Percentiles rank a stretch among this genome's conserved stretches.
Conservation (phyloP, 2,113 vertebrate species). For the Cebus imitator region DNA sequence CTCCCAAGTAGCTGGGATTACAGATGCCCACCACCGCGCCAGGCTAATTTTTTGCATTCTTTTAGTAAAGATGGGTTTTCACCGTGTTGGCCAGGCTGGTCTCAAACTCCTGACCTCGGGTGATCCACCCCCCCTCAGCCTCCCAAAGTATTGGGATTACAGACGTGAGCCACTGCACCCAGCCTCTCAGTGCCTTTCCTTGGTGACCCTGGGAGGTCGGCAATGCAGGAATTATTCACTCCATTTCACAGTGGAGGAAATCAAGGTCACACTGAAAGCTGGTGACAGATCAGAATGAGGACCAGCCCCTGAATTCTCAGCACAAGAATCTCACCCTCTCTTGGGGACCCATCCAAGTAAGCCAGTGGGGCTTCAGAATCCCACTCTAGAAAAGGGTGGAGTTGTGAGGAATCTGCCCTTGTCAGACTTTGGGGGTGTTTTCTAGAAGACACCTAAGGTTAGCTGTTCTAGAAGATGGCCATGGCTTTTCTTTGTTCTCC, state of each 20-base stretch:
- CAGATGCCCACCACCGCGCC: not conserved
- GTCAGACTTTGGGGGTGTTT: not conserved
- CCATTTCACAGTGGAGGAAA: not conserved
- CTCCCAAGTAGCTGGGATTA: not conserved
- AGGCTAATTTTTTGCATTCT: no score
- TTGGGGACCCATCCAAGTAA: not conserved
- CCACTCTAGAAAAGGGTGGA: not conserved
- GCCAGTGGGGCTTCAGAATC: not conserved
- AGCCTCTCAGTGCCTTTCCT: not conserved
- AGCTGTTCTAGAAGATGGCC: not conserved
- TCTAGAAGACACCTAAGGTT: not conserved
- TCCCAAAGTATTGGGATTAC: no score
- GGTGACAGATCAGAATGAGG: not conserved
- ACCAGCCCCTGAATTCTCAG: not conserved
- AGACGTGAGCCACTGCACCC: no score
- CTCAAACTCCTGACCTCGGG: no score
- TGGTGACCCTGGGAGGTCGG: not conserved
- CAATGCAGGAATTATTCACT: not conserved
- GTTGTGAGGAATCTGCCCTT: rapidly evolving
- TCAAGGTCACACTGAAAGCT: not conserved
- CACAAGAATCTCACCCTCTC: not conserved
- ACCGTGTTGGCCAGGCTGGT: no score
- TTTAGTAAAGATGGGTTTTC: no score
- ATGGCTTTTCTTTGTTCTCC: no score
- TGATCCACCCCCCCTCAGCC: no score